phyloP scores from a whole-genome alignment of 2,888 invertebrate species.

The Heterodera filipjevi region DNA sequence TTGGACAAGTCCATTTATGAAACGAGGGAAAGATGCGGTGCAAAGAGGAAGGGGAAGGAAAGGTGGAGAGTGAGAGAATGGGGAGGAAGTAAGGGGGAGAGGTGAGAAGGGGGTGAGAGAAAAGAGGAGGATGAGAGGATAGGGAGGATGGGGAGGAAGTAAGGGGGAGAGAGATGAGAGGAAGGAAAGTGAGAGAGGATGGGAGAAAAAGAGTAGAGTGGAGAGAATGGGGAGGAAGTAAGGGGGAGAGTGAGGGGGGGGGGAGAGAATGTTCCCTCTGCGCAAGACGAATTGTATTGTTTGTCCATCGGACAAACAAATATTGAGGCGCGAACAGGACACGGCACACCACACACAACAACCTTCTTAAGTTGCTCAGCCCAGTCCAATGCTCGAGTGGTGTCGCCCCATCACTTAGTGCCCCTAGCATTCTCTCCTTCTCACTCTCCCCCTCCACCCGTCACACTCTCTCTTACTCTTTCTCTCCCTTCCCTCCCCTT shows the following conservation, averaged over 20 bases:
- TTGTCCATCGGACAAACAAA: constrained; percentile 1
- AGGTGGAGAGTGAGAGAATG: no score
- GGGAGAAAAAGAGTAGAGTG: no score
- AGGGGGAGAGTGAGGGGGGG: neutral
- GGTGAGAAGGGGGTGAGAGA: no score
- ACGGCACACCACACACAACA: neutral
- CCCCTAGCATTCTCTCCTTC: neutral
- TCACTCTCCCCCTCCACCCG: neutral
- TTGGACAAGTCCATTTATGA: neutral
- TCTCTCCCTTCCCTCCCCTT: neutral
- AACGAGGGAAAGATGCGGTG: neutral
- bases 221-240: no score
- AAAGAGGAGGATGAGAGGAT: no score
- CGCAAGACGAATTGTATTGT: neutral
- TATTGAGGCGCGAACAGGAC: neutral
- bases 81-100: no score
- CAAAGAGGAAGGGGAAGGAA: no score
- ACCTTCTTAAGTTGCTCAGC: neutral
- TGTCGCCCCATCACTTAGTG: neutral
- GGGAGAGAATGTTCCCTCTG: neutral
- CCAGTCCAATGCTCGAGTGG: neutral
- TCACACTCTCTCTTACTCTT: neutral
- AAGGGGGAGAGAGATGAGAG: no score
- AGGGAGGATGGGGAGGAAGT: no score
- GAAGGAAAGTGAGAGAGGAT: no score